phyloP scores from a whole-genome alignment of 1,140 invertebrate genomes.

The Armadillidium nasatum region DNA sequence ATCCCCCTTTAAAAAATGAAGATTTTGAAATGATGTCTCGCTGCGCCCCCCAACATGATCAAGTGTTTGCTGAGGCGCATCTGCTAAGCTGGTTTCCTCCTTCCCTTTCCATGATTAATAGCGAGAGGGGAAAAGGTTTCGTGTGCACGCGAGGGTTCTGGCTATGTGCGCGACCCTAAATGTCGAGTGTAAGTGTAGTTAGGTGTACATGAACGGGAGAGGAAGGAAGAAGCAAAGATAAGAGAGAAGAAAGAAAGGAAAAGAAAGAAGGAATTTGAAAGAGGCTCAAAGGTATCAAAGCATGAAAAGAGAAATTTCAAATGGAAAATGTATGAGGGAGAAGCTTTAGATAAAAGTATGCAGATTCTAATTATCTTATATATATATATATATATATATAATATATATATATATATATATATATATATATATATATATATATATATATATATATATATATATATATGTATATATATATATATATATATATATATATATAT shows the following conservation, averaged over 20 bases:
- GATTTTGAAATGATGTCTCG: constrained; percentile 1
- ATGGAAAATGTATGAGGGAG: too few species aligned
- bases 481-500: too few species aligned
- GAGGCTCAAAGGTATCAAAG: too few species aligned
- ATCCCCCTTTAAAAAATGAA: neutral
- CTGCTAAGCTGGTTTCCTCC: constrained; percentile 4
- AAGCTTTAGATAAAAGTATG: neutral
- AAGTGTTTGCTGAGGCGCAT: neutral
- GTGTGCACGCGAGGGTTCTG: neutral
- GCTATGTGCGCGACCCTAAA: too few species aligned
- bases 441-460: constrained; percentile 19
- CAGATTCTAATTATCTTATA: neutral
- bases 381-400: constrained; percentile 22
- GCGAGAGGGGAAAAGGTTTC: neutral
- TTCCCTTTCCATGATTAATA: constrained; percentile 1
- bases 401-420: constrained; percentile 22
- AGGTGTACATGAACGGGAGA: too few species aligned
- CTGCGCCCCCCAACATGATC: neutral
- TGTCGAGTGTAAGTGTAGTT: too few species aligned
- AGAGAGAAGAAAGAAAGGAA: too few species aligned
- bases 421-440: constrained; percentile 21
- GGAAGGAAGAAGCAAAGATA: too few species aligned
- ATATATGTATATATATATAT: too few species aligned
- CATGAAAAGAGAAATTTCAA: too few species aligned
- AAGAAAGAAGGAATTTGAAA: too few species aligned